A percentile compares a stretch with the other conserved stretches of the same genome.
phyloP scores from a whole-genome alignment of 1,140 invertebrate genomes.

The Metaphire vulgaris region DNA sequence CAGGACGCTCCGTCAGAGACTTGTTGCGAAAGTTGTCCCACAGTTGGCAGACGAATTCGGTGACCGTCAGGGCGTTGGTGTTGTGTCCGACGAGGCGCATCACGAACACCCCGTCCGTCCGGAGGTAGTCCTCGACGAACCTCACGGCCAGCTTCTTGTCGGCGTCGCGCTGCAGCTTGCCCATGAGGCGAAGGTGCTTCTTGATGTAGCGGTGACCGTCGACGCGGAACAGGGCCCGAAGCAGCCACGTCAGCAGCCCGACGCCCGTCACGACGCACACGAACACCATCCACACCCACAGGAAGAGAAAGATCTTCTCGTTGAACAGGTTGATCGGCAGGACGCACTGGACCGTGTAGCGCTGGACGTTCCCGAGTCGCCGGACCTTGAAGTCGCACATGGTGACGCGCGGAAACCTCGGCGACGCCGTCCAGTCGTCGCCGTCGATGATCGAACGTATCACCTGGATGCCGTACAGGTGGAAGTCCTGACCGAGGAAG shows the following conservation, averaged over 20 bases:
- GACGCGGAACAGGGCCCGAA: slow-evolving; percentile 35
- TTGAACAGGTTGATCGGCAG: slow-evolving; percentile 38
- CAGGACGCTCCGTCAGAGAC: background rate
- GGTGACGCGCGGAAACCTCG: slow-evolving; percentile 53
- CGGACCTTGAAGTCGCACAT: slow-evolving; percentile 53
- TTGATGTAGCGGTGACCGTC: slow-evolving; percentile 31
- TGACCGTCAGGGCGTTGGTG: slow-evolving; percentile 27
- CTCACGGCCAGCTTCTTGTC: slow-evolving; percentile 34
- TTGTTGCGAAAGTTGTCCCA: slow-evolving; percentile 15
- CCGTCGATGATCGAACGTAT: slow-evolving; percentile 45
- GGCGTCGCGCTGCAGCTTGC: slow-evolving; percentile 20
- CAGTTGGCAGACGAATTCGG: slow-evolving; percentile 24
- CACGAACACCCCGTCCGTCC: slow-evolving; percentile 52
- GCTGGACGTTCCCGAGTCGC: slow-evolving; percentile 50
- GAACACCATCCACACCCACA: slow-evolving; percentile 34
- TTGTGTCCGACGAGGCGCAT: slow-evolving; percentile 53
- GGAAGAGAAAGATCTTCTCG: slow-evolving; percentile 34
- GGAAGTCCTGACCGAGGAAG: slow-evolving; percentile 54
- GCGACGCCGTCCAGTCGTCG: slow-evolving; percentile 43
- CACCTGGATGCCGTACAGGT: slow-evolving; percentile 54
- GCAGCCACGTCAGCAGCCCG: slow-evolving; percentile 49
- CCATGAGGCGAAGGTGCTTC: slow-evolving; percentile 31
- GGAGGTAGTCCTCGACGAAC: slow-evolving; percentile 42
- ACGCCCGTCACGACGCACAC: slow-evolving; percentile 39
- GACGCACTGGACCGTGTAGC: slow-evolving; percentile 50